Percentiles rank a stretch among this genome's conserved stretches.
These are phyloP conservation scores for Theonella swinhoei DNA, from an alignment of 37 sponge, comb jelly and placozoan species.

Conservation along the genomic window DNA sequence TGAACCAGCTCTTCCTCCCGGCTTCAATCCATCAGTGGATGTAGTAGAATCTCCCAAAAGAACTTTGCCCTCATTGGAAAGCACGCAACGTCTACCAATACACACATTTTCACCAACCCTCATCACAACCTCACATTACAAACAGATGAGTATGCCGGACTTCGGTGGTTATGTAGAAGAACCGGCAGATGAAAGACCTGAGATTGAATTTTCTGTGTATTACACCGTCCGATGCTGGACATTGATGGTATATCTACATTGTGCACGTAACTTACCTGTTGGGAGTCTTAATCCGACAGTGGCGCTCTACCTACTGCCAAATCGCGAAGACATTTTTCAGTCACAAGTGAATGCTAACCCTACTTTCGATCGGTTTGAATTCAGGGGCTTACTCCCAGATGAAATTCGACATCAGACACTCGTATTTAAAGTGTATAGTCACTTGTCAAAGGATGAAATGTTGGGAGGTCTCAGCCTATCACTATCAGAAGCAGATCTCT, in stretches of 20 bases:
- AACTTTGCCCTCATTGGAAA: not conserved
- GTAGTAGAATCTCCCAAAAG: not conserved
- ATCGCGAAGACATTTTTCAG: conserved; percentile 54
- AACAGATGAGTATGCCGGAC: not conserved
- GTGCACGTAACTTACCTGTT: conserved; percentile 35
- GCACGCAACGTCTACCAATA: not conserved
- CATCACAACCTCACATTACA: not conserved
- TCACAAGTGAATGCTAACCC: conserved; percentile 33
- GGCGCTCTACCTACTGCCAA: conserved; percentile 47
- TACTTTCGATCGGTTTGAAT: conserved; percentile 67
- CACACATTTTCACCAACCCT: not conserved
- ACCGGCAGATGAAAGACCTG: not conserved
- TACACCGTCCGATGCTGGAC: conserved; percentile 53
- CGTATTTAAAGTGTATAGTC: conserved; percentile 27
- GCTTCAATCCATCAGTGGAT: not conserved
- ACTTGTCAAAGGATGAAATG: not conserved
- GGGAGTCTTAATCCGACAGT: conserved; percentile 44
- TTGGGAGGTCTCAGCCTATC: conserved; percentile 29
- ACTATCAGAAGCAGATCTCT: conserved; percentile 56
- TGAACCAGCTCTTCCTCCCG: not conserved
- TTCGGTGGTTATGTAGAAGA: not conserved
- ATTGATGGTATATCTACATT: conserved; percentile 48
- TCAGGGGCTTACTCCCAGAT: conserved; percentile 26
- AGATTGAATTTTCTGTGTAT: conserved; percentile 32
- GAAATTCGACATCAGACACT: conserved; percentile 40